Base-by-base conservation (phyloP, 2,888 invertebrate genomes). In the Tenthredo distinguenda region DNA sequence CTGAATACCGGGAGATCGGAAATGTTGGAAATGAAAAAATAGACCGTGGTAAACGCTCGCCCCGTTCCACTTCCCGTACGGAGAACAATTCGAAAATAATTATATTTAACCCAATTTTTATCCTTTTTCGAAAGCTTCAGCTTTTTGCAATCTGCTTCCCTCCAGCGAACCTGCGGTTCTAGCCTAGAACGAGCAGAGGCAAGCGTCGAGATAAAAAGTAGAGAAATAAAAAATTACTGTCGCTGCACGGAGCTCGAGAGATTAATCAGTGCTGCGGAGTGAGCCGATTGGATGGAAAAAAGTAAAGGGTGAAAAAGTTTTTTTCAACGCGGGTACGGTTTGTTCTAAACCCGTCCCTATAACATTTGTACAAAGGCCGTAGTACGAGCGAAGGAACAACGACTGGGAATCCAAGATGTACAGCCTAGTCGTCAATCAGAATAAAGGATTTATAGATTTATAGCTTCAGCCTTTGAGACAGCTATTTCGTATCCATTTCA, bases 361-460 rank as follows among this genome's bases (percentile, higher is more conserved):
- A 34, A 62, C 62, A 26, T 62, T 21, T 68, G 34, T 68, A 34
- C 18, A 18, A 6, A 34, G 5, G 68, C 21, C 15, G 7, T 34
- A 62, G 0, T 34, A 71, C 2, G 10, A 7, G 21, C 12, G 43
- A 43, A 43, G 43, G 26, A 74, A 74, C 43, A 74, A 18, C 21
- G 72, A 43, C 43, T n/a, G n/a, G 43, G n/a, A 74, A 68, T 68
- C 7, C 68, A 68, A 68, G 68, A 68, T 68, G 68, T 68, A 43
- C 21, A 43, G 21, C 5, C 21, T 18, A 43, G 72, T 74, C 72
- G 72, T 74, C 72, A 74, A 74, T 74, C 72, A 40, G 72, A 74
- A 74, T 74, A 74, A 74, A 74, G 72, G 72, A 74, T 74, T 74
- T 74, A 74, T 74, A 74, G 72, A 74, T 74, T 74, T 74, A 74